These are phyloP conservation scores for Nasonia longicornis DNA, from an alignment of 1,140 invertebrate species.

Conservation along the genomic window DNA sequence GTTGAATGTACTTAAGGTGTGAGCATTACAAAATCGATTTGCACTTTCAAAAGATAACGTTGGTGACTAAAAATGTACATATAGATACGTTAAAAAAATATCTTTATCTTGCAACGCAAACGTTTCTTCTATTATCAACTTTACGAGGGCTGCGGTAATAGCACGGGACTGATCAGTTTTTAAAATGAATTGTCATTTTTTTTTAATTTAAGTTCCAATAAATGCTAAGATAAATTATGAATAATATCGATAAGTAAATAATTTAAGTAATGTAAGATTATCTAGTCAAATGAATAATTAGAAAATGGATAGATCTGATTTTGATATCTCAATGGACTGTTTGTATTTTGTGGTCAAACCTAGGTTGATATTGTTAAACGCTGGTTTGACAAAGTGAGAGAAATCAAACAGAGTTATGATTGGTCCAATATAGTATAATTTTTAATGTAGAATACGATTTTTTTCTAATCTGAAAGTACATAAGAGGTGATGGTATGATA, in stretches of 20 bases:
- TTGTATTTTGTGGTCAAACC: conserved; percentile 31
- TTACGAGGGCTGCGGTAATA: background rate
- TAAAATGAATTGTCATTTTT: conserved; percentile 16
- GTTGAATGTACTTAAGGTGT: conserved; percentile 39
- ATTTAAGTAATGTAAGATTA: conserved; percentile 55
- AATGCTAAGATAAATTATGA: conserved; percentile 18
- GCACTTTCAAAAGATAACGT: conserved; percentile 50
- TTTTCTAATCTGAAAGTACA: conserved; percentile 39
- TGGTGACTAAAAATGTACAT: conserved; percentile 50
- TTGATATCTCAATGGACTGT: conserved; percentile 58
- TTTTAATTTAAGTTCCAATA: background rate
- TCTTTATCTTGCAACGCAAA: conserved; percentile 31
- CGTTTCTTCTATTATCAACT: conserved; percentile 34
- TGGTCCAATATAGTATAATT: conserved; percentile 41
- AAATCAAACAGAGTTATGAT: conserved; percentile 40
- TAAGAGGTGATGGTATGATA: conserved; percentile 9
- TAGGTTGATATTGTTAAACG: conserved; percentile 15
- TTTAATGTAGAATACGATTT: conserved; percentile 37
- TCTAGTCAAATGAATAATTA: conserved; percentile 60
- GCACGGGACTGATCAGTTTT: conserved; percentile 21
- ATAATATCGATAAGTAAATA: conserved; percentile 23
- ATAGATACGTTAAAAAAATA: conserved; percentile 32
- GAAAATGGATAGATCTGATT: conserved; percentile 53
- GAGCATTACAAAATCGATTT: conserved; percentile 49
- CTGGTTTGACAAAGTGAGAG: conserved; percentile 14